These are phyloP conservation scores for Brachystomella parvula DNA, from an alignment of 1,140 invertebrate genomes.

Conservation along the genomic window DNA sequence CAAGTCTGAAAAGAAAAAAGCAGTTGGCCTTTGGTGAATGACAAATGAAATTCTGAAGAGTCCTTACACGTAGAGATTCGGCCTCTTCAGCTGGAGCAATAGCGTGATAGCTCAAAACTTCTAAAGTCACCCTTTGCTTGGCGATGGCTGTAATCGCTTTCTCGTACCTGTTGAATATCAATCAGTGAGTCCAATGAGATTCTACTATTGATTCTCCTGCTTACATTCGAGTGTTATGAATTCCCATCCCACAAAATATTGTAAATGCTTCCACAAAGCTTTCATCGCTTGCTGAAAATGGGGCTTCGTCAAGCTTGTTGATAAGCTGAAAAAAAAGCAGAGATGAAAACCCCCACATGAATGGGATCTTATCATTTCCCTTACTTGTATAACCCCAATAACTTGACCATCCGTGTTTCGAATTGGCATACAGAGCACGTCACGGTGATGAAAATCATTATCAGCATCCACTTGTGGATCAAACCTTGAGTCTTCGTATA, in stretches of 20 bases:
- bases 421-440: conserved; percentile 85
- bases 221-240: conserved; percentile 90
- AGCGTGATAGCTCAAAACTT: conserved; percentile 92
- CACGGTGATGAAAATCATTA: conserved; percentile 68
- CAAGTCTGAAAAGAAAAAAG: conserved; percentile 47
- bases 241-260: conserved; percentile 96
- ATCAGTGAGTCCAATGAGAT: neutral
- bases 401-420: conserved; percentile 80
- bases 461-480: conserved; percentile 75
- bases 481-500: conserved; percentile 84
- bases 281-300: conserved; percentile 84
- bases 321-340: conserved; percentile 55
- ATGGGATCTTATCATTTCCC: neutral
- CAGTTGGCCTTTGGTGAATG: neutral
- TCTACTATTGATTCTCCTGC: conserved; percentile 28
- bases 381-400: conserved; percentile 81
- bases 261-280: conserved; percentile 93
- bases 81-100: conserved; percentile 83
- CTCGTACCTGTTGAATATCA: conserved; percentile 61
- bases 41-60: conserved; percentile 13
- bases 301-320: conserved; percentile 82
- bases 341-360: neutral
- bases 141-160: conserved; percentile 85
- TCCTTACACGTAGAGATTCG: conserved; percentile 65
- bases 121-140: conserved; percentile 88